Percentiles rank a stretch among this genome's conserved stretches.
Conservation (phyloP, 2,113 vertebrate species). For the Caranx melampygus region DNA sequence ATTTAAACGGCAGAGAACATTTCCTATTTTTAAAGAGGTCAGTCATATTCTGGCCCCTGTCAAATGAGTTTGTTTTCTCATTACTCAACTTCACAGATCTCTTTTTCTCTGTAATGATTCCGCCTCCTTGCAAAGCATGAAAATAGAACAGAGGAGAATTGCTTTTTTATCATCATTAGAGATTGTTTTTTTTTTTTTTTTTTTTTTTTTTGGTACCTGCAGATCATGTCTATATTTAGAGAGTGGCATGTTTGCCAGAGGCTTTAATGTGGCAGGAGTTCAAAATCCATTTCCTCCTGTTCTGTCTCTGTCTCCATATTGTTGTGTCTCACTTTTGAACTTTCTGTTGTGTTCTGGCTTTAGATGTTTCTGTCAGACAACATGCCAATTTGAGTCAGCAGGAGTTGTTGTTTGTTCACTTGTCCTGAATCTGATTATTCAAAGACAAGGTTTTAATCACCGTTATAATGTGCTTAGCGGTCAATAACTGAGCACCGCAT, state of each 20-base stretch:
- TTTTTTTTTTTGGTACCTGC: slow-evolving; percentile 57
- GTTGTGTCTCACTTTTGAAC: slow-evolving; percentile 18
- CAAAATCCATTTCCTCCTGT: slow-evolving; percentile 40
- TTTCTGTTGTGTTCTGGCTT: slow-evolving; percentile 10
- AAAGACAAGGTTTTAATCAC: not conserved
- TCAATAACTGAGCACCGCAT: slow-evolving; percentile 18
- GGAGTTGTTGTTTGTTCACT: not conserved
- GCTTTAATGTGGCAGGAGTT: slow-evolving; percentile 58
- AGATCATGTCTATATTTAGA: slow-evolving; percentile 76
- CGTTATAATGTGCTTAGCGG: not conserved
- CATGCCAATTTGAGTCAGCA: not conserved
- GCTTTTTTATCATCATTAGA: slow-evolving; percentile 69
- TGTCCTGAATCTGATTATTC: not conserved
- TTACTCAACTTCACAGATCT: slow-evolving; percentile 56
- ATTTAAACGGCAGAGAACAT: slow-evolving; percentile 54
- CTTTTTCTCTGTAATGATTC: slow-evolving; percentile 52
- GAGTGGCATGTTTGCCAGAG: slow-evolving; percentile 35
- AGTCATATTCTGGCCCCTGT: slow-evolving; percentile 50
- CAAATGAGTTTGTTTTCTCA: slow-evolving; percentile 67
- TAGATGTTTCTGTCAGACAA: not conserved
- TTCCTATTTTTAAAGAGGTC: slow-evolving; percentile 63
- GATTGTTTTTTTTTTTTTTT: slow-evolving; percentile 50
- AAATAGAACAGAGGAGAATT: slow-evolving; percentile 75
- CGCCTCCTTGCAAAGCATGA: slow-evolving; percentile 35
- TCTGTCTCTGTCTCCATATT: slow-evolving; percentile 17